phyloP scores from a whole-genome alignment of 2,797 vertebrate species.

The Mus minutoides region DNA sequence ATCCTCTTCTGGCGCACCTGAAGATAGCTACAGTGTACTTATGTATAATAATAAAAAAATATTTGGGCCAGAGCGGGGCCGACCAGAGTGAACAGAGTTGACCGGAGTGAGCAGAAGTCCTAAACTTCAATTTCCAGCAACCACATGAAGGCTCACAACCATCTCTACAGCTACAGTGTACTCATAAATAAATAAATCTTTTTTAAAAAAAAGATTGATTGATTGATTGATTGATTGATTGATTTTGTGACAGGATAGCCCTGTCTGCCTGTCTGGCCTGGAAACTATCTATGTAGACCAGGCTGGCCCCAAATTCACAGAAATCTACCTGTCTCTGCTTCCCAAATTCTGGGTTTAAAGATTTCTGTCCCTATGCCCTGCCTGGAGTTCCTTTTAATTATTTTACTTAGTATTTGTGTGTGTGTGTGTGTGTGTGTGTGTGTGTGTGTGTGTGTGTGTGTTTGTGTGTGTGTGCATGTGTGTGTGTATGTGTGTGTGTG shows the following conservation, averaged over 20 bases:
- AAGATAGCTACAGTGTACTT: too few relatives aligned
- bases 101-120: too few relatives aligned
- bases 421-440: not conserved
- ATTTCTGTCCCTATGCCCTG: not conserved
- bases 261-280: not conserved
- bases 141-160: too few relatives aligned
- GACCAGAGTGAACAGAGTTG: too few relatives aligned
- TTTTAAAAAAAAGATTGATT: too few relatives aligned
- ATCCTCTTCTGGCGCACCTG: too few relatives aligned
- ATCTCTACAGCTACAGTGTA: too few relatives aligned
- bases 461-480: not conserved
- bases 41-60: too few relatives aligned
- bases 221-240: not conserved
- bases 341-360: not conserved
- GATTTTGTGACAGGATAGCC: not conserved
- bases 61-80: too few relatives aligned
- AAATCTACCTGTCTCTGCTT: not conserved
- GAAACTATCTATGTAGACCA: not conserved
- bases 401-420: not conserved
- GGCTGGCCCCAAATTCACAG: not conserved
- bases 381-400: not conserved
- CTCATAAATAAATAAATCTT: too few relatives aligned
- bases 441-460: not conserved
- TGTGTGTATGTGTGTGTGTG: not conserved
- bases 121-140: too few relatives aligned